Percentiles rank a stretch among this genome's conserved stretches.
phyloP scores from a whole-genome alignment of 2,888 invertebrate genomes.

The Cerceris rybyensis region DNA sequence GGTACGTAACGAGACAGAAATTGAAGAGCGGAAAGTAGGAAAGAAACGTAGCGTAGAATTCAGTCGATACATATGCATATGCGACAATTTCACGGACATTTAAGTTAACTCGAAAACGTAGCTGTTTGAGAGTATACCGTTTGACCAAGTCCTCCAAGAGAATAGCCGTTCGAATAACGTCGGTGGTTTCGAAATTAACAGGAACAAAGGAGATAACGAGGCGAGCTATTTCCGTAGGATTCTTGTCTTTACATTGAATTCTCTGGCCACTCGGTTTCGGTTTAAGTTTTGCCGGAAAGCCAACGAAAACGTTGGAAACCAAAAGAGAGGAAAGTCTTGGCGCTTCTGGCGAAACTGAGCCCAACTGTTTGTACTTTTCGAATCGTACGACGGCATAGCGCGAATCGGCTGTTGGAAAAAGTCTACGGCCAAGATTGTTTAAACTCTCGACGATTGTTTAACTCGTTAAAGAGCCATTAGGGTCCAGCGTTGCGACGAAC shows the following conservation, averaged over 20 bases:
- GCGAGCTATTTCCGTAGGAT: slow-evolving; percentile 38
- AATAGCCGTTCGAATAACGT: slow-evolving; percentile 36
- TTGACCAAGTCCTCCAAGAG: slow-evolving; percentile 20
- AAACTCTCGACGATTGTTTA: slow-evolving; percentile 78
- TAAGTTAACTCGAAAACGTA: slow-evolving; percentile 12
- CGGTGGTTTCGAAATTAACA: slow-evolving; percentile 44
- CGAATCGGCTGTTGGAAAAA: slow-evolving; percentile 56
- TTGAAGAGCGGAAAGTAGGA: neutral
- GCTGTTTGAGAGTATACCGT: slow-evolving; percentile 15
- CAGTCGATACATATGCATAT: slow-evolving; percentile 10
- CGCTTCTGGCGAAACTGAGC: slow-evolving; percentile 2
- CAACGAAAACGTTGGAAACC: slow-evolving; percentile 16
- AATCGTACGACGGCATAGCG: slow-evolving; percentile 18
- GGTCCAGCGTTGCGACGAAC: slow-evolving; percentile 57
- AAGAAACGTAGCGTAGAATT: neutral
- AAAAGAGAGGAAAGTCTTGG: too few species aligned
- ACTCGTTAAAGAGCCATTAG: slow-evolving; percentile 77
- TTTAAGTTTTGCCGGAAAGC: slow-evolving; percentile 47
- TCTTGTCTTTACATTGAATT: slow-evolving; percentile 33
- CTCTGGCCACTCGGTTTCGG: slow-evolving; percentile 53
- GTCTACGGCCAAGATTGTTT: slow-evolving; percentile 66
- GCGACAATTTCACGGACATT: slow-evolving; percentile 12
- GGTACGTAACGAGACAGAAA: neutral
- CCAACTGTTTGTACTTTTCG: slow-evolving; percentile 14
- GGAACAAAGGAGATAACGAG: slow-evolving; percentile 50